Evolutionary conservation across 2,113 vertebrate genomes (phyloP).

Genomic region (Phaethon lepturus): DNA sequence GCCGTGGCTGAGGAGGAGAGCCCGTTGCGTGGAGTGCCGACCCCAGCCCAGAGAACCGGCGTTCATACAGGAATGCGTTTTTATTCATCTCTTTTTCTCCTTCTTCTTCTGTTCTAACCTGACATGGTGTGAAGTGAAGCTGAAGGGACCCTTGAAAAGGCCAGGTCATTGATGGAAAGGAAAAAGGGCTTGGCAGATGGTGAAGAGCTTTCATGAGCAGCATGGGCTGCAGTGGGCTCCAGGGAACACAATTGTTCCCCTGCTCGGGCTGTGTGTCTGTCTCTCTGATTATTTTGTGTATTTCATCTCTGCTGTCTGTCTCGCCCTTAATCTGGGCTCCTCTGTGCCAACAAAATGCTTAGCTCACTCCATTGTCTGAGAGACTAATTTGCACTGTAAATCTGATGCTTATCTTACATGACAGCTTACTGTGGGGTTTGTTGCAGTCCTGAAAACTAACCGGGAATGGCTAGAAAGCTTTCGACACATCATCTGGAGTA

Average conservation of each 20-base stretch:
- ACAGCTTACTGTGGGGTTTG: slow-evolving; percentile 68
- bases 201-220: slow-evolving; percentile 8
- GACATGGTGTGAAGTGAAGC: slow-evolving; percentile 3
- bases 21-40: not conserved
- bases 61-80: not conserved
- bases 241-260: slow-evolving; percentile 12
- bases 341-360: slow-evolving; percentile 67
- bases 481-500: not conserved
- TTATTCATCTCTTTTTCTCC: not conserved
- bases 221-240: not conserved
- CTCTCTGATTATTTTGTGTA: slow-evolving; percentile 63
- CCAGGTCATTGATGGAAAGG: slow-evolving; percentile 11
- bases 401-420: slow-evolving; percentile 75
- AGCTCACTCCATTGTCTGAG: slow-evolving; percentile 66
- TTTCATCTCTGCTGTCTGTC: slow-evolving; percentile 64
- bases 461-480: slow-evolving; percentile 30
- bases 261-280: slow-evolving; percentile 23
- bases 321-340: slow-evolving; percentile 58
- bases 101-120: not conserved
- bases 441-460: slow-evolving; percentile 60
- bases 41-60: not conserved
- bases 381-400: slow-evolving; percentile 74
- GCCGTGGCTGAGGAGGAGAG: not conserved
- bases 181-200: not conserved
- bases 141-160: slow-evolving; percentile 52